These are phyloP conservation scores for Tanytarsus gracilentus DNA, from an alignment of 2,888 invertebrate species.

Conservation along the genomic window DNA sequence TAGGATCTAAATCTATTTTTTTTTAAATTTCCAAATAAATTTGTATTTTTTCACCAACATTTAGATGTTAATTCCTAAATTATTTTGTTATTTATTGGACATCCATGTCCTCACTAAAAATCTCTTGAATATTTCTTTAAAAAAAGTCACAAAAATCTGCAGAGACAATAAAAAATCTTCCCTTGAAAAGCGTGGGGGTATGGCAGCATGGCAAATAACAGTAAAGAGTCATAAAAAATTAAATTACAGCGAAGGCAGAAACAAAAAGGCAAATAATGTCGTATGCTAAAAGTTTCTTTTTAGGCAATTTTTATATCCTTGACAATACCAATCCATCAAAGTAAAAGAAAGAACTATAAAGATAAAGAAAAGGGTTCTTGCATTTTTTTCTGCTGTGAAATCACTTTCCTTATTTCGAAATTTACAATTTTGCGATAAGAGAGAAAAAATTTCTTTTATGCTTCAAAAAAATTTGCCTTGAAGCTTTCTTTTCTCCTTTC, in stretches of 20 bases:
- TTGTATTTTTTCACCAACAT: too few species aligned
- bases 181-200: too few species aligned
- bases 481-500: conserved; percentile 13
- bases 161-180: not conserved
- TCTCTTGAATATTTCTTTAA: too few species aligned
- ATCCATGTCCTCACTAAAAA: too few species aligned
- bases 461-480: not conserved
- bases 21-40: too few species aligned
- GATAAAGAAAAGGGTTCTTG: conserved; percentile 6
- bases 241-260: too few species aligned
- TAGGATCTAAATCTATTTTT: too few species aligned
- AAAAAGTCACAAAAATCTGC: too few species aligned
- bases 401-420: not conserved
- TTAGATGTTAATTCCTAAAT: too few species aligned
- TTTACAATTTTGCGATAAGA: not conserved
- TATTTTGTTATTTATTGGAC: too few species aligned
- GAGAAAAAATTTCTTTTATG: not conserved
- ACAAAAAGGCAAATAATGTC: conserved; percentile 13
- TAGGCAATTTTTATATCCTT: conserved; percentile 7
- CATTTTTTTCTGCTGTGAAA: not conserved
- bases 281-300: conserved; percentile 22
- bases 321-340: conserved; percentile 27
- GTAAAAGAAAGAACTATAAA: not conserved
- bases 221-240: conserved; percentile 27
- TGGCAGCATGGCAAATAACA: not conserved